Evolutionary conservation across 2,113 vertebrate genomes (phyloP), one percentile per base, ranked within the genome.

Genomic region (Macrotis lagotis): DNA sequence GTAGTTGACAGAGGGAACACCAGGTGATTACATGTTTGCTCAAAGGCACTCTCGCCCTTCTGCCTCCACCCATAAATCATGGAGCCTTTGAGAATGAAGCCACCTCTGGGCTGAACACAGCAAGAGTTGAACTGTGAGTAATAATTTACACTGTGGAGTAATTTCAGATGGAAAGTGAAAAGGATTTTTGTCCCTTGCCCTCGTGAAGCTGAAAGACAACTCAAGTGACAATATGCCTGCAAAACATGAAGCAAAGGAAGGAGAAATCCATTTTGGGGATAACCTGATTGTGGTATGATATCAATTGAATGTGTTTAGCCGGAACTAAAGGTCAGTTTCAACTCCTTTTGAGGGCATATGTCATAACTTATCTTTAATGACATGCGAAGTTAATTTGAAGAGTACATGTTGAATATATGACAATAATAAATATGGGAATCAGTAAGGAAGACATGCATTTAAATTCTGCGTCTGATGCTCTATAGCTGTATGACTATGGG

Each of bases 121-220:
- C 88, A 92, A 96, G 97, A 96, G 97, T 48, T 96, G 97, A 97
- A 91, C 96, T 95, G 91, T 92, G 95, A 96, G 97, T 96, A 94
- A 96, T 98, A 97, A 97, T 97, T 98, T 97, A 97, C 95, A 97
- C 96, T 50, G 7, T 95, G 91, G 96, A 97, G 97, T 97, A 97
- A 97, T 98, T 98, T 97, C 97, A 96, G 55, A 52, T 95, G 90
- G 95, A 96, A 97, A 97, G 96, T 94, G 96, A 94, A 96, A 98
- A 96, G 96, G 97, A 96, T 97, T 97, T 98, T 96, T 92, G 66
- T 44, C 66, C 66, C 66, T 59, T 1, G 83, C 95, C 96, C 96
- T 97, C 96, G 94, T 90, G 83, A 94, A 4, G 92, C 96, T 94
- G 95, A 97, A 97, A 96, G 94, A 92, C 55, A 92, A 96, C 25